phyloP scores from a whole-genome alignment of 2,113 vertebrate genomes.

The Brachionichthys hirsutus region DNA sequence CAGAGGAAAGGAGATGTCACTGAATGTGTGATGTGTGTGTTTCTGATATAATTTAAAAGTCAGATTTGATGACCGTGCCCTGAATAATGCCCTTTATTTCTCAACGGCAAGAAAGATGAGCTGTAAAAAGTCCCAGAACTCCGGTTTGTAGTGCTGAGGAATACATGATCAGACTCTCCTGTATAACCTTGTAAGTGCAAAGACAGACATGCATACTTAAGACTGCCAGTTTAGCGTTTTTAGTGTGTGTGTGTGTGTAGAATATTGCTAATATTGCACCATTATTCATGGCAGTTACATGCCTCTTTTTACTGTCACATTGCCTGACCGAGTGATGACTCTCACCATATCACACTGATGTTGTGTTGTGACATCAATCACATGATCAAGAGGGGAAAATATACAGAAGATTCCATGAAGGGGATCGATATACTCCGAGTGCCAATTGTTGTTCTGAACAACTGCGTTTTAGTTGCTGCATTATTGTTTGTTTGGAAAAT shows the following conservation, averaged over 20 bases:
- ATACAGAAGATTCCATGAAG: neutral
- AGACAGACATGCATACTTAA: neutral
- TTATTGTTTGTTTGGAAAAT: constrained; percentile 1
- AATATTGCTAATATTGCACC: constrained; percentile 33
- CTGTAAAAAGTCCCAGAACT: constrained; percentile 47
- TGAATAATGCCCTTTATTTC: constrained; percentile 55
- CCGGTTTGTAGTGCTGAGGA: constrained; percentile 17
- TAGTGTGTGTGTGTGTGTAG: neutral
- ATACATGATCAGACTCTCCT: constrained; percentile 42
- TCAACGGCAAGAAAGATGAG: constrained; percentile 35
- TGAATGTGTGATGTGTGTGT: constrained; percentile 55
- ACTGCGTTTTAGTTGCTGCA: neutral
- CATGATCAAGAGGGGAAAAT: constrained; percentile 44
- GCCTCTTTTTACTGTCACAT: constrained; percentile 45
- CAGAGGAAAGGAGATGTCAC: constrained; percentile 38
- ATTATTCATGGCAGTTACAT: constrained; percentile 28
- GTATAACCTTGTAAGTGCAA: constrained; percentile 50
- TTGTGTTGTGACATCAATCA: constrained; percentile 55
- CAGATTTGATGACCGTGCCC: constrained; percentile 56
- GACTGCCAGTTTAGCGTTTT: constrained; percentile 1
- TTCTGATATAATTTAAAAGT: constrained; percentile 70
- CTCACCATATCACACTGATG: constrained; percentile 53
- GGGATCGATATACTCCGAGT: neutral
- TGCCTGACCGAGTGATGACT: constrained; percentile 54
- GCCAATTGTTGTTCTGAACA: too few species aligned